Evolutionary conservation across 2,888 invertebrate species (phyloP), one percentile per base, ranked within the genome.

Genomic region (Magallana nippona): DNA sequence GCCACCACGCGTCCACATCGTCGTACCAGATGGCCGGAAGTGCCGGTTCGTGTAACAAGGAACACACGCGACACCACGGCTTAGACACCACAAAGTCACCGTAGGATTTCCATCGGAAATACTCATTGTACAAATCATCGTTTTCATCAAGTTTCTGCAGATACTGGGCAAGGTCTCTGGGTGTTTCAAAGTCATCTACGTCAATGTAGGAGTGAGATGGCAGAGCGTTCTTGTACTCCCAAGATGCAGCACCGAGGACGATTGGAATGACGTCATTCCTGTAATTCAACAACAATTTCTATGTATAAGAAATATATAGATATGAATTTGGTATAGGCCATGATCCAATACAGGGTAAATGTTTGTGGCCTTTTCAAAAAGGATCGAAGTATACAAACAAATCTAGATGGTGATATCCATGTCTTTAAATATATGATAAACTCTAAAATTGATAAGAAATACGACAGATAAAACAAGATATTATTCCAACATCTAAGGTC

Each of bases 11-110:
- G 19, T 83, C 79, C 17, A 85, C 44, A 71, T 85, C 78, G 56
- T 79, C 77, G 32, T 83, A 83, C 79, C 63, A 82, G 11, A 83
- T 79, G 17, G 71, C 11, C 8, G 83, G 85, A 13, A 83, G 77
- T 8, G 55, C 55, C 11, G 27, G 55, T 63, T 85, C 85, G 56
- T 85, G 83, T 1, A 85, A 63, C 56, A 85, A 58, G 13, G 83
- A 63, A 56, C 85, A 85, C 55, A 85, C 60, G 19, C 85, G 62
- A 58, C 85, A 85, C 83, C 83, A 85, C 2, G 83, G 83, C 27
- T 83, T 83, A 32, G 85, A 82, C 15, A 77, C 82, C 2, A 83
- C 77, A 63, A 85, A 83, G 15, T 81, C 55, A 1, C 85, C 85
- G 32, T 85, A 60, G 10, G 71, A 62, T 44, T 63, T 82, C 85